phyloP scores from a whole-genome alignment of 2,797 vertebrate species.

The Echiichthys vipera region DNA sequence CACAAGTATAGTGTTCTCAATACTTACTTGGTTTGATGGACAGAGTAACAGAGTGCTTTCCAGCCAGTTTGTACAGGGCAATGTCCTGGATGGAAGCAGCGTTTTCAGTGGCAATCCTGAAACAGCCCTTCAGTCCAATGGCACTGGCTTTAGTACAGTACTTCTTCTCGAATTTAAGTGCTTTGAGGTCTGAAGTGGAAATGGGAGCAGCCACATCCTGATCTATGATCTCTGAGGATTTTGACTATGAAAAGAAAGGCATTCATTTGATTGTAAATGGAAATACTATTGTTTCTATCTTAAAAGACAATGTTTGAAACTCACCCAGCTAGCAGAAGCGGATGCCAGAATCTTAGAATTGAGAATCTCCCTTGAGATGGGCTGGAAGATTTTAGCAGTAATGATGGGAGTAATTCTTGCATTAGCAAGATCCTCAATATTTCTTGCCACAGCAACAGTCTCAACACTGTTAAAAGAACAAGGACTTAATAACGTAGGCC shows the following conservation, averaged over 20 bases:
- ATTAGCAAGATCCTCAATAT: constrained; percentile 78
- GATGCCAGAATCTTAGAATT: constrained; percentile 48
- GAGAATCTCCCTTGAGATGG: constrained; percentile 62
- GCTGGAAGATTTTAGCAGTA: constrained; percentile 48
- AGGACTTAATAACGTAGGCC: neutral
- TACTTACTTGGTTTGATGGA: constrained; percentile 79
- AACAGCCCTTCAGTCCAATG: constrained; percentile 79
- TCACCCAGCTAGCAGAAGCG: constrained; percentile 72
- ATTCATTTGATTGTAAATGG: constrained; percentile 1
- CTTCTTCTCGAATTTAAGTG: constrained; percentile 63
- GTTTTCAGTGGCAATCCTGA: constrained; percentile 77
- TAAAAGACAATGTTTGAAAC: constrained; percentile 46
- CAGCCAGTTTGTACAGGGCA: constrained; percentile 76
- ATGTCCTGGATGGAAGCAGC: constrained; percentile 72
- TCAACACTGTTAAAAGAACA: constrained; percentile 80
- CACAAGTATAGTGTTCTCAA: neutral
- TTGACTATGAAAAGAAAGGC: constrained; percentile 66
- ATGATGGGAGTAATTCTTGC: constrained; percentile 82
- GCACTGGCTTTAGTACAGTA: constrained; percentile 60
- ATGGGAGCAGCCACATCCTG: constrained; percentile 33
- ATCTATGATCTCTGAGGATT: constrained; percentile 69
- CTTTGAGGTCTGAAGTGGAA: constrained; percentile 13
- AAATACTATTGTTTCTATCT: neutral
- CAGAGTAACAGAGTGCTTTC: constrained; percentile 75
- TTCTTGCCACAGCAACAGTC: constrained; percentile 85